Evolutionary conservation across 2,113 vertebrate genomes (phyloP).

Genomic region (Pteronura brasiliensis): DNA sequence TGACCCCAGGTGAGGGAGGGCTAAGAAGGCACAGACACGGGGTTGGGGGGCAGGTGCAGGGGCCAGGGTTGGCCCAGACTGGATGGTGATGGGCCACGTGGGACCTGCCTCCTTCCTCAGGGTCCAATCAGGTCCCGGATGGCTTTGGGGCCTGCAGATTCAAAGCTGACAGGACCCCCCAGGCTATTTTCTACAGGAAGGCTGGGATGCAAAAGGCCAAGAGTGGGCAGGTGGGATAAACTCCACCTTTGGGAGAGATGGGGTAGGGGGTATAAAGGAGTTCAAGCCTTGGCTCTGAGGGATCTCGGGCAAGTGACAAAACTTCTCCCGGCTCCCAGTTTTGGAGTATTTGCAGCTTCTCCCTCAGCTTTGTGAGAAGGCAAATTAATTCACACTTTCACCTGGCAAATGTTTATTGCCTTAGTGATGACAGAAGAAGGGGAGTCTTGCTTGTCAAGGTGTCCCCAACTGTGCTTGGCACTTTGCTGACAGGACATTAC

Average conservation of each 20-base stretch:
- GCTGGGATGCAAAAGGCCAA: background rate
- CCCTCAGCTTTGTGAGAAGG: background rate
- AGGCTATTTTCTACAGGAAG: background rate
- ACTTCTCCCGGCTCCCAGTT: background rate
- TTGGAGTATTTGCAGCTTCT: background rate
- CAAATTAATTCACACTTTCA: background rate
- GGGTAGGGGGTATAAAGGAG: background rate
- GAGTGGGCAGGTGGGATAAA: background rate
- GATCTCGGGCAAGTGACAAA: background rate
- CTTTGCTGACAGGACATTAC: background rate
- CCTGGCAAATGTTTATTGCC: slow-evolving; percentile 10
- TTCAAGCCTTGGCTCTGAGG: background rate
- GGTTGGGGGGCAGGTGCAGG: background rate
- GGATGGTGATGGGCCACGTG: too few species aligned
- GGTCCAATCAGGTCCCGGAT: background rate
- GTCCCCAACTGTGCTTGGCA: background rate
- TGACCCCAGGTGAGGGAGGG: background rate
- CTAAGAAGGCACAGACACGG: background rate
- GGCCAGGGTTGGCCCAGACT: background rate
- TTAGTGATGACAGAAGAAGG: background rate
- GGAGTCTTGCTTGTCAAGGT: background rate
- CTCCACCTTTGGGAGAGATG: background rate
- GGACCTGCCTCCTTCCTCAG: background rate
- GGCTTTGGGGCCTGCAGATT: background rate
- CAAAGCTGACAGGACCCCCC: background rate